Evolutionary conservation across 2,797 vertebrate genomes (phyloP), one percentile per base, ranked within the genome.

Genomic region (Botia almorhae): DNA sequence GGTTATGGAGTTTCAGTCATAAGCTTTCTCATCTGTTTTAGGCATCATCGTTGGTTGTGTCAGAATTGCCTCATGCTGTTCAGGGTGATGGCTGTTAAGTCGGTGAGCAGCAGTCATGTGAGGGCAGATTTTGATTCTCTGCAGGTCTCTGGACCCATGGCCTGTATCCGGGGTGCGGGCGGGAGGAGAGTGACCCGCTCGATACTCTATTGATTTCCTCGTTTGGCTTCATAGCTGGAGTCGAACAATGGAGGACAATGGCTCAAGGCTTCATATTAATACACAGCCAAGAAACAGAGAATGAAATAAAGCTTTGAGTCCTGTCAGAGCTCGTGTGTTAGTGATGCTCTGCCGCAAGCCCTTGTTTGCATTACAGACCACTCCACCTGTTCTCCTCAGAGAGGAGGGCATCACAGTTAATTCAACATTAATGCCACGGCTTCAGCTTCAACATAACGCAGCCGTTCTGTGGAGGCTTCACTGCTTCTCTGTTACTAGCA

Each of bases 181-280:
- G 43, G 67, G 89, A 87, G 88, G 87, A 92, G 89, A 85, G 88
- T 90, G 89, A 91, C 91, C 89, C 84, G 86, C 85, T 90, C 90
- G 84, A 90, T 91, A 78, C 77, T 56, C 76, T 91, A 92, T 93
- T 87, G 91, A 93, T 93, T 90, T 89, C 84, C 88, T 88, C 84
- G 76, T 90, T 90, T 91, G 85, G 85, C 88, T 91, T 89, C 90
- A 56, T 69, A 63, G 56, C 43, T 68, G 51, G 48, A 63, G 74
- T 61, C 74, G 63, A 68, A 69, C 79, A 81, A 60, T 63, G 74
- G 65, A 61, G 58, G 33, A 17, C 46, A 76, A 60, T 23, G 19
- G 78, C 73, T 83, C 58, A 81, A 81, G 74, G 68, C 56, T 76
- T 70, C 39, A 43, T 80, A 36, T 78, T 78, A 60, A 78, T 78